These are phyloP conservation scores for Drosophila orena DNA, from an alignment of 1,140 invertebrate genomes.

Conservation along the genomic window DNA sequence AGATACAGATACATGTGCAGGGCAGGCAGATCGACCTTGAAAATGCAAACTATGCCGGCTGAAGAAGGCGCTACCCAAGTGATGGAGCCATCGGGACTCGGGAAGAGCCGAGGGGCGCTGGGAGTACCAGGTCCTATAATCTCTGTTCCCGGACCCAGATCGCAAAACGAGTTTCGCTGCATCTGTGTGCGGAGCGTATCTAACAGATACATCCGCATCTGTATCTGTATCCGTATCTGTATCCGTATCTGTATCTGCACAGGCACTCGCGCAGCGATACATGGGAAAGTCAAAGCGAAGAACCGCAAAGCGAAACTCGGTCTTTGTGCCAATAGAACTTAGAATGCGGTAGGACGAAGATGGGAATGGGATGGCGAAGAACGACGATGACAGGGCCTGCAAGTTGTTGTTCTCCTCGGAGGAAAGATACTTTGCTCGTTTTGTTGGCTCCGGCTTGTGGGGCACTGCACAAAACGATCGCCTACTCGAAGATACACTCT, in stretches of 20 bases:
- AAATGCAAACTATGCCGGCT: constrained; percentile 76
- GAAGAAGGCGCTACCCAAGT: constrained; percentile 61
- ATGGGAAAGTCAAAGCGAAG: constrained; percentile 46
- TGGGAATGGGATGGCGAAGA: neutral
- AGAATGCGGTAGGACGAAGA: constrained; percentile 75
- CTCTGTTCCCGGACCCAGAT: constrained; percentile 23
- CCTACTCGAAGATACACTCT: constrained; percentile 5
- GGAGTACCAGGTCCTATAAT: constrained; percentile 53
- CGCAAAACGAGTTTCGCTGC: constrained; percentile 68
- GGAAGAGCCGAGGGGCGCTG: constrained; percentile 6
- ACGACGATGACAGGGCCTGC: constrained; percentile 22
- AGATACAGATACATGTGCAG: neutral
- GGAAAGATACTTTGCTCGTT: constrained; percentile 8
- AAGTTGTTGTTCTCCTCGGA: constrained; percentile 20
- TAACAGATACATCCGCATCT: constrained; percentile 64
- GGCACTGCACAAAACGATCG: constrained; percentile 59
- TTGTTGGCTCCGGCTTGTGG: constrained; percentile 40
- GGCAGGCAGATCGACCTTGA: constrained; percentile 57
- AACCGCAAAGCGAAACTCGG: constrained; percentile 71
- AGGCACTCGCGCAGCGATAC: constrained; percentile 18
- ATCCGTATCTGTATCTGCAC: constrained; percentile 2
- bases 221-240: no score
- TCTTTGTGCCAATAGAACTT: constrained; percentile 82
- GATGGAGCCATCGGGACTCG: neutral
- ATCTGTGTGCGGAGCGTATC: constrained; percentile 55